phyloP scores from a whole-genome alignment of 2,797 vertebrate species.

The Phaenicophaeus curvirostris region DNA sequence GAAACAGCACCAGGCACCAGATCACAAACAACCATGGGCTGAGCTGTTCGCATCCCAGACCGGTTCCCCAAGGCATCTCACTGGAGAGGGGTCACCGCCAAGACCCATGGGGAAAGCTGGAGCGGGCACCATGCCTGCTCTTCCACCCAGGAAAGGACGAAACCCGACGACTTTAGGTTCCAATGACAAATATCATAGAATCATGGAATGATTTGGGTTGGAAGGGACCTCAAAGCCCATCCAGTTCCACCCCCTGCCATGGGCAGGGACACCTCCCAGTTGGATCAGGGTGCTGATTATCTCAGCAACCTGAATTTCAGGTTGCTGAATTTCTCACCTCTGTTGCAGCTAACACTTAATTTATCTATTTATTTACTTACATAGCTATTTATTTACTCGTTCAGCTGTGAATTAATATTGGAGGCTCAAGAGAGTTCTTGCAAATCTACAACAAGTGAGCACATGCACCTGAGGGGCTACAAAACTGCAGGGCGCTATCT shows the following conservation, averaged over 20 bases:
- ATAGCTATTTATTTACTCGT: too few species aligned
- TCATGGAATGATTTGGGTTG: too few species aligned
- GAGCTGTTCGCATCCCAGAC: neutral
- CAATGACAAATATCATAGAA: neutral
- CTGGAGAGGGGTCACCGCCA: neutral
- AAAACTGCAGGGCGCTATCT: fast-evolving
- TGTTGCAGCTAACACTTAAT: neutral
- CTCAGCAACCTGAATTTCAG: too few species aligned
- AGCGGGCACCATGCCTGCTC: fast-evolving
- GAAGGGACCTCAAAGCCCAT: too few species aligned
- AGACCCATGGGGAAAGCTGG: neutral
- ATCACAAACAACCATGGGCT: neutral
- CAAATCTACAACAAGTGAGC: neutral
- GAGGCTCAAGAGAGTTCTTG: too few species aligned
- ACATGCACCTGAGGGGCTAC: neutral
- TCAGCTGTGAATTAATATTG: neutral
- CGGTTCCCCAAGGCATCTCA: fast-evolving
- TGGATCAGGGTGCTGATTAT: too few species aligned
- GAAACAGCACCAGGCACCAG: neutral
- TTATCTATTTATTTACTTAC: neutral
- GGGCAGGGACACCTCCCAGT: too few species aligned
- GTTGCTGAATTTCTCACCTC: neutral
- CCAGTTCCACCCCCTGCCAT: too few species aligned
- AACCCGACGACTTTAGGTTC: neutral
- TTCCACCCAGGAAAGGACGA: neutral